Percentiles rank a stretch among this genome's conserved stretches.
Conservation (phyloP, 2,113 vertebrate genomes). For the Bufo bufo region DNA sequence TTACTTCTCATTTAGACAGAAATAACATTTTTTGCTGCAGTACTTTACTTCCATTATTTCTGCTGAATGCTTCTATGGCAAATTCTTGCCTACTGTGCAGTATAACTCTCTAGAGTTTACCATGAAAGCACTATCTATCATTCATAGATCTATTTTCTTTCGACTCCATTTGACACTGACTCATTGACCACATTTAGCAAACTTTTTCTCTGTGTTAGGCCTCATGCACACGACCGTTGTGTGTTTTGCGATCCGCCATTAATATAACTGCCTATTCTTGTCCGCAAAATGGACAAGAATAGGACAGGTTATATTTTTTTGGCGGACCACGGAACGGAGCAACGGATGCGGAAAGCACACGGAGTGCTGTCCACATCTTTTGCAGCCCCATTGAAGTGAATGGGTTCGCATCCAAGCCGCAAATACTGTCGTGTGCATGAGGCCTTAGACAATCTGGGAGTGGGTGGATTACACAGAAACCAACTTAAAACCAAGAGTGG, state of each 20-base stretch:
- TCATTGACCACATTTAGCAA: background rate
- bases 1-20: conserved; percentile 26
- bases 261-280: too few relatives aligned
- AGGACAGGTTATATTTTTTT: too few relatives aligned
- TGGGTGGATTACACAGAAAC: background rate
- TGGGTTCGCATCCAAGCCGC: too few relatives aligned
- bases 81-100: conserved; percentile 17
- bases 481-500: conserved; percentile 37
- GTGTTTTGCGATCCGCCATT: too few relatives aligned
- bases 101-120: conserved; percentile 4
- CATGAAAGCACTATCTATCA: conserved; percentile 1
- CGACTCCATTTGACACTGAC: background rate
- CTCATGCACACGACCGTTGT: too few relatives aligned
- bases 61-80: conserved; percentile 7
- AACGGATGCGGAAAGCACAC: too few relatives aligned
- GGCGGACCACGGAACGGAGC: too few relatives aligned
- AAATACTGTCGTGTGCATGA: too few relatives aligned
- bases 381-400: too few relatives aligned
- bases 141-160: background rate
- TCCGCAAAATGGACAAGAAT: too few relatives aligned
- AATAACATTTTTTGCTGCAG: conserved; percentile 12
- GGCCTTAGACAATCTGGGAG: background rate
- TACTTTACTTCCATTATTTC: conserved; percentile 27
- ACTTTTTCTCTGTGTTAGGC: conserved; percentile 10
- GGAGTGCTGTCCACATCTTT: too few relatives aligned